Evolutionary conservation across 2,888 invertebrate species (phyloP).

Genomic region (Scrobipalpa costella): DNA sequence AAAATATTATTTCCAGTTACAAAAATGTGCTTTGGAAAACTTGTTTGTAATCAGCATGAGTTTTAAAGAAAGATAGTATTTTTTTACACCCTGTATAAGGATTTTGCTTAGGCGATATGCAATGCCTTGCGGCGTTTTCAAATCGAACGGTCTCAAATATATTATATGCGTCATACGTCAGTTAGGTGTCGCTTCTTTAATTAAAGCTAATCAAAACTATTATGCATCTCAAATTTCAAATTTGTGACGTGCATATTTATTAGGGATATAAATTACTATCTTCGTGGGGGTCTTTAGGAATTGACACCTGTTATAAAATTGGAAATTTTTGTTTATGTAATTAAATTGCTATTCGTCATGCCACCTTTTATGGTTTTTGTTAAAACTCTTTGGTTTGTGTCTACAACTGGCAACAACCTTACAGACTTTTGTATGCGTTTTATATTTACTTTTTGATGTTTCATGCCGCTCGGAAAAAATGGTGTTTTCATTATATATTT

Average conservation of each 20-base stretch:
- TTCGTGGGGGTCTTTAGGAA: background rate
- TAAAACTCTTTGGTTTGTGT: too few relatives aligned
- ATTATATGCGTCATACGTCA: background rate
- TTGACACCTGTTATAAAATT: conserved; percentile 5
- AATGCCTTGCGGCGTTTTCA: conserved; percentile 16
- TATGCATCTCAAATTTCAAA: conserved; percentile 4
- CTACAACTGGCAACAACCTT: too few relatives aligned
- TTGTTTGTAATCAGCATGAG: too few relatives aligned
- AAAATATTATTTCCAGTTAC: too few relatives aligned
- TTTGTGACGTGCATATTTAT: conserved; percentile 11
- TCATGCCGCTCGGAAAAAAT: too few relatives aligned
- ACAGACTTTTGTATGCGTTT: too few relatives aligned
- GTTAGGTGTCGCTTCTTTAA: conserved; percentile 20
- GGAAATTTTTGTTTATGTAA: conserved; percentile 3
- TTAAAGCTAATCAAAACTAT: conserved; percentile 1
- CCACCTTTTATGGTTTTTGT: background rate
- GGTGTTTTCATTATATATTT: too few relatives aligned
- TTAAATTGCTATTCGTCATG: background rate
- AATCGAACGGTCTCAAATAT: conserved; percentile 15
- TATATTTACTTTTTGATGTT: too few relatives aligned
- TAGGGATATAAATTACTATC: background rate
- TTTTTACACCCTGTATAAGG: too few relatives aligned
- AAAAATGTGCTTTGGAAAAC: too few relatives aligned
- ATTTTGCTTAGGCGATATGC: conserved; percentile 9
- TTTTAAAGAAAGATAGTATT: too few relatives aligned